Percentiles rank a stretch among this genome's conserved stretches.
These are phyloP conservation scores for Microchirus variegatus DNA, from an alignment of 2,797 vertebrate genomes.

Conservation along the genomic window DNA sequence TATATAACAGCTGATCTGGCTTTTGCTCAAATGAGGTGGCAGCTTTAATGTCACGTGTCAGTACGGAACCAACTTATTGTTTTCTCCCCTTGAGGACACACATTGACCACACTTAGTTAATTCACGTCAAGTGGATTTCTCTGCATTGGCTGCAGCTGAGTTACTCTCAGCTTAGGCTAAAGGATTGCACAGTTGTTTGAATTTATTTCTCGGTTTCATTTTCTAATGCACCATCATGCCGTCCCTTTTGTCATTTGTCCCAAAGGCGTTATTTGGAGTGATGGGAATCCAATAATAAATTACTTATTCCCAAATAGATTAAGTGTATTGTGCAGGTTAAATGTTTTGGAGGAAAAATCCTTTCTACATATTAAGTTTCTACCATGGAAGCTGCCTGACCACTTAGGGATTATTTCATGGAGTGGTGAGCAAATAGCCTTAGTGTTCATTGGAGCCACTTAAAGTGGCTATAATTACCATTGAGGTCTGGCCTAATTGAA, in stretches of 20 bases:
- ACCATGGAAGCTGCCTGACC: neutral
- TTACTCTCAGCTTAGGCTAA: conserved; percentile 20
- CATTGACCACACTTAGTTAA: conserved; percentile 31
- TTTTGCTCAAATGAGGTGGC: conserved; percentile 23
- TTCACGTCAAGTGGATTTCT: conserved; percentile 61
- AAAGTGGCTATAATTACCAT: conserved; percentile 77
- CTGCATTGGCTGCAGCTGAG: conserved; percentile 20
- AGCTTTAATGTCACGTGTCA: conserved; percentile 37
- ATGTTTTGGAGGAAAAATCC: conserved; percentile 2
- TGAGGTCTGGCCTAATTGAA: conserved; percentile 79
- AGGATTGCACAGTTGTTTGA: conserved; percentile 5
- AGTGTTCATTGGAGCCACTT: conserved; percentile 61
- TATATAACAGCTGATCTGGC: conserved; percentile 8
- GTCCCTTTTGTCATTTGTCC: neutral
- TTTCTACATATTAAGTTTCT: conserved; percentile 1
- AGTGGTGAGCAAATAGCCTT: conserved; percentile 59
- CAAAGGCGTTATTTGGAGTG: neutral
- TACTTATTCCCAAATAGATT: neutral
- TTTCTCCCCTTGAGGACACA: conserved; percentile 32
- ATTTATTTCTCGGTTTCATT: conserved; percentile 9
- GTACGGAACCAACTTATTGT: conserved; percentile 12
- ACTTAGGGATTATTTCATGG: conserved; percentile 53
- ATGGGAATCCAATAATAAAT: neutral
- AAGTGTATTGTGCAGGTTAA: conserved; percentile 8
- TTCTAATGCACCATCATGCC: neutral